phyloP scores from a whole-genome alignment of 2,888 invertebrate genomes.

The Epistrophe eligans region DNA sequence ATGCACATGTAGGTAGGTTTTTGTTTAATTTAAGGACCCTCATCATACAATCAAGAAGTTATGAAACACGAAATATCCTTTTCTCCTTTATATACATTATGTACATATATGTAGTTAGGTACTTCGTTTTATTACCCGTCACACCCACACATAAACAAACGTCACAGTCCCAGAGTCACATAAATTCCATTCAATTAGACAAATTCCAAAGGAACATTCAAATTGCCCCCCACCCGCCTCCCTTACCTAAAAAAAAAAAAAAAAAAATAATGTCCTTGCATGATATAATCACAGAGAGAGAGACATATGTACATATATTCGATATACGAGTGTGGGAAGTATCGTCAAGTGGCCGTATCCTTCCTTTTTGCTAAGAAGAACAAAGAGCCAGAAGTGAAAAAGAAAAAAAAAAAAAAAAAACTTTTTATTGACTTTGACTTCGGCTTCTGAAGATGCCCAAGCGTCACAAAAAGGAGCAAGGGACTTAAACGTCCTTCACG shows the following conservation, averaged over 20 bases:
- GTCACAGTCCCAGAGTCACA: not conserved
- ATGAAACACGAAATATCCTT: slow-evolving; percentile 14
- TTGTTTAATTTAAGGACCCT: slow-evolving; percentile 30
- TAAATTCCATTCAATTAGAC: slow-evolving; percentile 41
- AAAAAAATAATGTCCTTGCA: slow-evolving; percentile 21
- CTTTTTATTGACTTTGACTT: slow-evolving; percentile 49
- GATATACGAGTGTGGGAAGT: slow-evolving; percentile 3
- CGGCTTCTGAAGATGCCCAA: slow-evolving; percentile 39
- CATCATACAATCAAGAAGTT: slow-evolving; percentile 1
- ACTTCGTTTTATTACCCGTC: not conserved
- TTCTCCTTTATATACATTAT: too few species aligned
- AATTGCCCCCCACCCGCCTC: slow-evolving; percentile 22
- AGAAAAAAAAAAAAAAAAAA: slow-evolving; percentile 4
- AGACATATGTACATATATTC: not conserved
- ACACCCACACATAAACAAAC: not conserved
- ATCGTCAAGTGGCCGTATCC: slow-evolving; percentile 35
- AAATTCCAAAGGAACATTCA: slow-evolving; percentile 29
- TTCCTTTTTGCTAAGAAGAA: not conserved
- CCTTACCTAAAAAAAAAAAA: not conserved
- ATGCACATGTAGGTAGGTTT: not conserved
- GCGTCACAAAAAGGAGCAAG: slow-evolving; percentile 17
- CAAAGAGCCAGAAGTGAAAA: too few species aligned
- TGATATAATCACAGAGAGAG: slow-evolving; percentile 8
- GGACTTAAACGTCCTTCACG: slow-evolving; percentile 48
- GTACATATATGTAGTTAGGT: too few species aligned